phyloP scores from a whole-genome alignment of 2,888 invertebrate genomes.

The Tenthredo distinguenda region DNA sequence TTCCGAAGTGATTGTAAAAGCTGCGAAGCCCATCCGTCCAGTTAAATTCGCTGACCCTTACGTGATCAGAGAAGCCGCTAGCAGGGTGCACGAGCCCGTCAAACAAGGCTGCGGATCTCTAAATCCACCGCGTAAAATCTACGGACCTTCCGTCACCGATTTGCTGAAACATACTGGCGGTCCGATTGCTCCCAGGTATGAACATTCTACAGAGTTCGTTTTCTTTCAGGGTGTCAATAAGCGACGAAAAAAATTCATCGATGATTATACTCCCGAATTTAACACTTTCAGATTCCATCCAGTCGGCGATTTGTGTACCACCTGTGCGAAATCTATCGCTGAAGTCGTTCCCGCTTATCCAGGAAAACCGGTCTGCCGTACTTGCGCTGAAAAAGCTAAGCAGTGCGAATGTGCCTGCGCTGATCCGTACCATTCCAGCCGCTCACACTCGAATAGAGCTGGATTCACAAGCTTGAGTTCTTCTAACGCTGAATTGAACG shows the following conservation, averaged over 20 bases:
- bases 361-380: constrained; percentile 58
- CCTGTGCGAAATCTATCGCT: background rate
- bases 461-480: background rate
- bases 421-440: background rate
- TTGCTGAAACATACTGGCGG: constrained; percentile 9
- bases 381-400: constrained; percentile 20
- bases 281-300: constrained; percentile 56
- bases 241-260: background rate
- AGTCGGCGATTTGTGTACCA: constrained; percentile 64
- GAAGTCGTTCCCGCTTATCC: constrained; percentile 65
- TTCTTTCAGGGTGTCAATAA: background rate
- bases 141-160: constrained; percentile 17
- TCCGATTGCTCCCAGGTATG: constrained; percentile 55
- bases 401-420: background rate
- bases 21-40: constrained; percentile 71
- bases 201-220: background rate
- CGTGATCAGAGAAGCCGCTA: constrained; percentile 62
- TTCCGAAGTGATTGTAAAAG: constrained; percentile 74
- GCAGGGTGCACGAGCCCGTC: constrained; percentile 31
- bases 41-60: constrained; percentile 57
- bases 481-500: constrained; percentile 26
- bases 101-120: constrained; percentile 10
- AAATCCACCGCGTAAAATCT: background rate
- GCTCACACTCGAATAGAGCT: background rate
- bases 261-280: constrained; percentile 16